phyloP scores from a whole-genome alignment of 2,113 vertebrate species.

The Pao palembangensis region DNA sequence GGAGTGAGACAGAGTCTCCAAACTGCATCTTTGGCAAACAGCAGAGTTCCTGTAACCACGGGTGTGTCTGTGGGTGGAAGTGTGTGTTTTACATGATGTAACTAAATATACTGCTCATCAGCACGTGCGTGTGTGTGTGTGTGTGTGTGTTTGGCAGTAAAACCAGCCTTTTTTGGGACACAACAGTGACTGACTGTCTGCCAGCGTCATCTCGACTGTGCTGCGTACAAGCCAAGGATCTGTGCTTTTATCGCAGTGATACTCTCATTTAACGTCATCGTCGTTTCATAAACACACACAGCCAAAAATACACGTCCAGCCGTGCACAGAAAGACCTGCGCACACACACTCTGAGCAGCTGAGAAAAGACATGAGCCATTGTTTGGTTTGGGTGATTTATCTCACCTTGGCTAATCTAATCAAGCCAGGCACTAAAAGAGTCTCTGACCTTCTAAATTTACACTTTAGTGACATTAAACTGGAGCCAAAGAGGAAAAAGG shows the following conservation, averaged over 20 bases:
- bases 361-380: background rate
- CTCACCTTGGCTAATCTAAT: constrained; percentile 34
- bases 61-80: constrained; percentile 38
- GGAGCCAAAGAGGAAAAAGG: constrained; percentile 63
- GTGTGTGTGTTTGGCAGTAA: too few species aligned
- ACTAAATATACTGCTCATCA: constrained; percentile 18
- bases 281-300: constrained; percentile 23
- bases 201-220: too few species aligned
- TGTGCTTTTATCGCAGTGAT: too few species aligned
- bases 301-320: background rate
- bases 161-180: too few species aligned
- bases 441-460: constrained; percentile 30
- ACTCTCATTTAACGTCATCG: background rate
- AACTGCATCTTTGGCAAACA: constrained; percentile 44
- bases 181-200: too few species aligned
- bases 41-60: constrained; percentile 47
- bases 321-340: constrained; percentile 8
- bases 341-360: constrained; percentile 25
- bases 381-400: constrained; percentile 24
- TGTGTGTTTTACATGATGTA: constrained; percentile 23
- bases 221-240: too few species aligned
- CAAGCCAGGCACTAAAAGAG: constrained; percentile 4
- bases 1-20: constrained; percentile 10
- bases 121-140: constrained; percentile 1
- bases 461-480: constrained; percentile 22